A percentile compares a stretch with the other conserved stretches of the same genome.
Evolutionary conservation across 1,140 invertebrate species (phyloP).

Genomic region (Nebria ingens): DNA sequence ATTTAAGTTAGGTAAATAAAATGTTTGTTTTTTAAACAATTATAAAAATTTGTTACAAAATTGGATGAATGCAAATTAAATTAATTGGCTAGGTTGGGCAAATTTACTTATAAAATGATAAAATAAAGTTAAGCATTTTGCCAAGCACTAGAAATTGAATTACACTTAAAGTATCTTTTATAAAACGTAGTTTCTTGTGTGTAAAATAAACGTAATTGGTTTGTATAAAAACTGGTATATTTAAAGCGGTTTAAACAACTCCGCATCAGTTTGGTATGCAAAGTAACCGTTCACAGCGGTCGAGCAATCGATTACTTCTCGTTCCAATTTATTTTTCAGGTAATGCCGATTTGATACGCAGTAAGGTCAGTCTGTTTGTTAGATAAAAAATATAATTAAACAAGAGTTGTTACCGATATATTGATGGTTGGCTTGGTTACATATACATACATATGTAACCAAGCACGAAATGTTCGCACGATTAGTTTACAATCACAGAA

Average conservation of each 20-base stretch:
- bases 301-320: neutral
- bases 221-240: neutral
- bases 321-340: neutral
- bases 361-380: neutral
- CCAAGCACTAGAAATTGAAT: too few species aligned
- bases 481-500: too few species aligned
- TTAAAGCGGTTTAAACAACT: neutral
- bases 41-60: too few species aligned
- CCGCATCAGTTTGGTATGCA: neutral
- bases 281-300: neutral
- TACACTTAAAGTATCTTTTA: too few species aligned
- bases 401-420: neutral
- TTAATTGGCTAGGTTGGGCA: too few species aligned
- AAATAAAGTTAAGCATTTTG: too few species aligned
- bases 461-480: neutral
- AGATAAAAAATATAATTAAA: constrained; percentile 8
- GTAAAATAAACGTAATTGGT: too few species aligned
- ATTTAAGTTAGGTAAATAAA: too few species aligned
- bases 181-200: too few species aligned
- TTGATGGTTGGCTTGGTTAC: neutral
- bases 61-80: too few species aligned
- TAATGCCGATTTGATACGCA: constrained; percentile 4
- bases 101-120: too few species aligned
- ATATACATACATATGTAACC: neutral
- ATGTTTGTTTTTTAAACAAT: too few species aligned